Evolutionary conservation across 1,140 invertebrate genomes (phyloP).

Genomic region (Cylas formicarius): DNA sequence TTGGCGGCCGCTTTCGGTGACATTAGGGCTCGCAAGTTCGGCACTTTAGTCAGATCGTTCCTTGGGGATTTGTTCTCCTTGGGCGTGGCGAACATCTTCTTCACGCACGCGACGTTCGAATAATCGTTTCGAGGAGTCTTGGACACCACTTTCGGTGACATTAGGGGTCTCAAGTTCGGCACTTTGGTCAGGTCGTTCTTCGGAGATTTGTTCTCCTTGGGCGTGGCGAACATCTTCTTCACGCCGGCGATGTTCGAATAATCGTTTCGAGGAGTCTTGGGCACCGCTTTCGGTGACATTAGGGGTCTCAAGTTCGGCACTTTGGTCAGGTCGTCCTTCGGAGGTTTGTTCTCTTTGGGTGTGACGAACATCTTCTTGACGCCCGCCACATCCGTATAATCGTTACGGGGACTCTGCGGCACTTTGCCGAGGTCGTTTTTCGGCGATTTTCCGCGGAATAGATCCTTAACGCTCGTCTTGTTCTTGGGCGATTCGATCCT

Average conservation of each 20-base stretch:
- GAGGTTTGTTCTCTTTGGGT: slow-evolving; percentile 29
- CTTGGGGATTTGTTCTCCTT: slow-evolving; percentile 29
- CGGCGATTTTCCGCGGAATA: slow-evolving; percentile 27
- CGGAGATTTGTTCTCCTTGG: slow-evolving; percentile 34
- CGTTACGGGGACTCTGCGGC: slow-evolving; percentile 6
- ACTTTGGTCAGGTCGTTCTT: slow-evolving; percentile 43
- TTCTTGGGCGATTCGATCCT: slow-evolving; percentile 5
- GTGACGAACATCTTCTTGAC: slow-evolving; percentile 31
- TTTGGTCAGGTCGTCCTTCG: slow-evolving; percentile 43
- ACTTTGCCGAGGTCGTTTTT: slow-evolving; percentile 36
- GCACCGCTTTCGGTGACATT: slow-evolving; percentile 5
- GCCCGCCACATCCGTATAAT: slow-evolving; percentile 36
- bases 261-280: slow-evolving; percentile 37
- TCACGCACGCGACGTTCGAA: slow-evolving; percentile 37
- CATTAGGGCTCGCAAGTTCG: slow-evolving; percentile 10
- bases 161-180: slow-evolving; percentile 37
- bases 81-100: slow-evolving; percentile 29
- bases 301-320: slow-evolving; percentile 15
- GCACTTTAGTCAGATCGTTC: slow-evolving; percentile 36
- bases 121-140: slow-evolving; percentile 39
- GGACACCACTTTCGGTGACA: slow-evolving; percentile 33
- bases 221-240: slow-evolving; percentile 28
- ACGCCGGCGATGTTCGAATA: slow-evolving; percentile 39
- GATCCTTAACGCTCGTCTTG: background rate
- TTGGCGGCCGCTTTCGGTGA: slow-evolving; percentile 14